These are phyloP conservation scores for Tamandua tetradactyla DNA, from an alignment of 2,797 vertebrate species.

Conservation along the genomic window DNA sequence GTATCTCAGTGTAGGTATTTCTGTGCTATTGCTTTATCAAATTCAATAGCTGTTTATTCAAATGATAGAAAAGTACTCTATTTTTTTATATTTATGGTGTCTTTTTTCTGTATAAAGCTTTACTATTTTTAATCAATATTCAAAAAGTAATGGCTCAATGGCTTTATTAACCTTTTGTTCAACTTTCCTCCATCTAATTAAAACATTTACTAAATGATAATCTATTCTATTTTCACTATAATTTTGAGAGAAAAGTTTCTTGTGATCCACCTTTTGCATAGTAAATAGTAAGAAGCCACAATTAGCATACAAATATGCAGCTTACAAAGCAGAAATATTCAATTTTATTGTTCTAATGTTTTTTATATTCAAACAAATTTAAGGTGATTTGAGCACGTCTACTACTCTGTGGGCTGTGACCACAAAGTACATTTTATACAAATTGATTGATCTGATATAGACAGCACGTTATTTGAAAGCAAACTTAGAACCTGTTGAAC, in stretches of 20 bases:
- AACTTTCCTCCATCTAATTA: neutral
- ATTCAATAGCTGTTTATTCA: slow-evolving; percentile 18
- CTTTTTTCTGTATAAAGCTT: neutral
- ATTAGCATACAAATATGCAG: neutral
- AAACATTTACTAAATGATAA: slow-evolving; percentile 19
- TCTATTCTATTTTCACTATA: neutral
- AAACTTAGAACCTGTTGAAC: neutral
- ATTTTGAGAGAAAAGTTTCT: slow-evolving; percentile 26
- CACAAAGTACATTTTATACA: neutral
- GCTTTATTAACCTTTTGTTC: slow-evolving; percentile 36
- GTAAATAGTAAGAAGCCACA: neutral
- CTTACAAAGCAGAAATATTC: neutral
- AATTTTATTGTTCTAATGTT: slow-evolving; percentile 6
- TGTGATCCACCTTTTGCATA: neutral
- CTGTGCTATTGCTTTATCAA: slow-evolving; percentile 42
- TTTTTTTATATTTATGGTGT: slow-evolving; percentile 31
- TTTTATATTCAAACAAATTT: slow-evolving; percentile 21
- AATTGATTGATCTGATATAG: neutral
- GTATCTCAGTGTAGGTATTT: neutral
- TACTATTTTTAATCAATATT: slow-evolving; percentile 3
- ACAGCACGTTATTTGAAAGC: neutral
- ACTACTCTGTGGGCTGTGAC: neutral
- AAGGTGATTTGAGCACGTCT: neutral
- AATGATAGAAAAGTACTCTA: neutral
- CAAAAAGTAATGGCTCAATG: neutral